phyloP scores from a whole-genome alignment of 2,888 invertebrate species.

The Thereva nobilitata region DNA sequence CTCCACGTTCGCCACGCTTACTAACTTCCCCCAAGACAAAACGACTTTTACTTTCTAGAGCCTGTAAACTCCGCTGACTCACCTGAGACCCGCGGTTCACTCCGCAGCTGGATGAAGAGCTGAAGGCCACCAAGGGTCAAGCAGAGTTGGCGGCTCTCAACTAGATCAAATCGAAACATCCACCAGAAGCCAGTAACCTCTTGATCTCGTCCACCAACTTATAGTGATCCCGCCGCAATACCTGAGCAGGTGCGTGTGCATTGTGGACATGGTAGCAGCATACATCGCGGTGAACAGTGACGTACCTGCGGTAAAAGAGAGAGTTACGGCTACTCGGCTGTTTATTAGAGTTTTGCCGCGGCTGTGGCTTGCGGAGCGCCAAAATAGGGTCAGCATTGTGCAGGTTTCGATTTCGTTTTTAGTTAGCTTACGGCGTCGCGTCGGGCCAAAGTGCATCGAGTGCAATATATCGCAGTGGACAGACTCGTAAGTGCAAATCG shows the following conservation, averaged over 20 bases:
- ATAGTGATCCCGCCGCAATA: background rate
- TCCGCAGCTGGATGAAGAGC: too few species aligned
- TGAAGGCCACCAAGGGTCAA: background rate
- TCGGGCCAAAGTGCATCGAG: too few species aligned
- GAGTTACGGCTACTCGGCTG: slow-evolving; percentile 1
- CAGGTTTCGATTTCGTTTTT: slow-evolving; percentile 16
- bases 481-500: too few species aligned
- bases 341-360: background rate
- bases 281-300: background rate
- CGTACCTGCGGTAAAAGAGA: slow-evolving; percentile 6
- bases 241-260: background rate
- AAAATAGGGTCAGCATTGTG: slow-evolving; percentile 14
- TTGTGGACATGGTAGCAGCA: background rate
- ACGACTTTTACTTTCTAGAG: too few species aligned
- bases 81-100: too few species aligned
- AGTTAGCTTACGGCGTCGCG: background rate
- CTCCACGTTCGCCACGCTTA: too few species aligned
- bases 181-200: background rate
- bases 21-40: too few species aligned
- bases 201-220: too few species aligned
- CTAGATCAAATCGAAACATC: background rate
- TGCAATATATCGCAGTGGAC: too few species aligned
- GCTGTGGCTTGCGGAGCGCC: background rate
- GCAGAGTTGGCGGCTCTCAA: background rate
- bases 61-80: too few species aligned